Evolutionary conservation across 2,888 invertebrate species (phyloP).

Genomic region (Drosophila glabriapex): DNA sequence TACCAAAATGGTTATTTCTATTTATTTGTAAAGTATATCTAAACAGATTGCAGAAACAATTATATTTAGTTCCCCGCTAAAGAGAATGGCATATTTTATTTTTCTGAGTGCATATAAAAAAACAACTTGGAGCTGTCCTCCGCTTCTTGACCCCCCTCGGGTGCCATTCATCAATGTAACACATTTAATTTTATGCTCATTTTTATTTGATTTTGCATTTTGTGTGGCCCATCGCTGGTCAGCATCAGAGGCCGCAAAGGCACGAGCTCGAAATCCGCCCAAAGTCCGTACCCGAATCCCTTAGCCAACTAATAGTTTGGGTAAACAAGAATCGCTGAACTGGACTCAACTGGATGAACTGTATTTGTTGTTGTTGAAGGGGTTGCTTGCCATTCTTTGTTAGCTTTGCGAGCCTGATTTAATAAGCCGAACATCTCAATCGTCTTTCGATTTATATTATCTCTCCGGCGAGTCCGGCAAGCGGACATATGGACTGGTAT

Average conservation of each 20-base stretch:
- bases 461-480: not conserved
- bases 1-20: not conserved
- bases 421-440: conserved; percentile 63
- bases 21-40: not conserved
- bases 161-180: conserved; percentile 78
- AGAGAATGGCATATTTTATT: not conserved
- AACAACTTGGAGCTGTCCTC: not conserved
- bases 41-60: not conserved
- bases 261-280: conserved; percentile 2
- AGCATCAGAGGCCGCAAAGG: conserved; percentile 52
- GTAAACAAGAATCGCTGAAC: conserved; percentile 61
- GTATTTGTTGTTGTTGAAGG: conserved; percentile 20
- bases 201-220: conserved; percentile 75
- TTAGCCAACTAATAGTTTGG: conserved; percentile 72
- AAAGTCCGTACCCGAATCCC: conserved; percentile 14
- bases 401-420: conserved; percentile 67
- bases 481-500: not conserved
- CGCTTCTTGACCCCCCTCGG: not conserved
- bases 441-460: conserved; percentile 67
- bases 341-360: conserved; percentile 10
- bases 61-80: not conserved
- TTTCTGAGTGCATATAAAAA: conserved; percentile 6
- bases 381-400: conserved; percentile 49
- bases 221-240: conserved; percentile 46
- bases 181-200: conserved; percentile 83